Percentiles rank a stretch among this genome's conserved stretches.
Conservation (phyloP, 1,140 invertebrate genomes). For the Drosophila hydei region DNA sequence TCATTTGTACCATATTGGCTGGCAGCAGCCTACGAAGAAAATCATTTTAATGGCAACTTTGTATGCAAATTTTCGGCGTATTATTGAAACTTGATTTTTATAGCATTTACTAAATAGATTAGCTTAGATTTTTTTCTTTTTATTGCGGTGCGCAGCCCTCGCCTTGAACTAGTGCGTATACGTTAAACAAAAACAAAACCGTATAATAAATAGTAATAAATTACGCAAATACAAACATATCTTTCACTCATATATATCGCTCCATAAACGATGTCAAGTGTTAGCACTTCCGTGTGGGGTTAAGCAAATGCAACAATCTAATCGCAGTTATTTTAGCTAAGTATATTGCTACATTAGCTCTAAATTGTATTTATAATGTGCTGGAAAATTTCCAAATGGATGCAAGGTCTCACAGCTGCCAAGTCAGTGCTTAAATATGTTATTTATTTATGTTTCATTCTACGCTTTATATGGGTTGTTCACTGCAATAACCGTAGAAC, state of each 20-base stretch:
- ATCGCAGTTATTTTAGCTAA: slow-evolving; percentile 14
- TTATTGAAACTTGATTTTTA: slow-evolving; percentile 42
- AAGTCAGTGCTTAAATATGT: neutral
- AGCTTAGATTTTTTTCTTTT: slow-evolving; percentile 11
- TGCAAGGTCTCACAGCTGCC: neutral
- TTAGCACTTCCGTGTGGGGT: slow-evolving; percentile 30
- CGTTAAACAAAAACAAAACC: slow-evolving; percentile 10
- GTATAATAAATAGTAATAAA: slow-evolving; percentile 24
- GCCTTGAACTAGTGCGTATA: slow-evolving; percentile 69
- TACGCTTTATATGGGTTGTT: neutral
- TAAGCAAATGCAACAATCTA: slow-evolving; percentile 14
- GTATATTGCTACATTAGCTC: slow-evolving; percentile 5
- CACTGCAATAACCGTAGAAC: too few species aligned
- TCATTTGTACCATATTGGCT: slow-evolving; percentile 29
- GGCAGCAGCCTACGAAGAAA: slow-evolving; percentile 20
- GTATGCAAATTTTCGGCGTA: slow-evolving; percentile 30
- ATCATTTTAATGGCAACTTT: slow-evolving; percentile 21
- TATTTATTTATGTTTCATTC: neutral
- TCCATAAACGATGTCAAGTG: slow-evolving; percentile 1
- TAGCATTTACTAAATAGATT: slow-evolving; percentile 29
- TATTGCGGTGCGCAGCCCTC: slow-evolving; percentile 20
- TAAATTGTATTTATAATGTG: neutral
- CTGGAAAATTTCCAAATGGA: slow-evolving; percentile 1
- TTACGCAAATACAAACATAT: slow-evolving; percentile 8
- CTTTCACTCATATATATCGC: slow-evolving; percentile 19